Conservation (phyloP, 2,113 vertebrate species). For the Serinus canaria region DNA sequence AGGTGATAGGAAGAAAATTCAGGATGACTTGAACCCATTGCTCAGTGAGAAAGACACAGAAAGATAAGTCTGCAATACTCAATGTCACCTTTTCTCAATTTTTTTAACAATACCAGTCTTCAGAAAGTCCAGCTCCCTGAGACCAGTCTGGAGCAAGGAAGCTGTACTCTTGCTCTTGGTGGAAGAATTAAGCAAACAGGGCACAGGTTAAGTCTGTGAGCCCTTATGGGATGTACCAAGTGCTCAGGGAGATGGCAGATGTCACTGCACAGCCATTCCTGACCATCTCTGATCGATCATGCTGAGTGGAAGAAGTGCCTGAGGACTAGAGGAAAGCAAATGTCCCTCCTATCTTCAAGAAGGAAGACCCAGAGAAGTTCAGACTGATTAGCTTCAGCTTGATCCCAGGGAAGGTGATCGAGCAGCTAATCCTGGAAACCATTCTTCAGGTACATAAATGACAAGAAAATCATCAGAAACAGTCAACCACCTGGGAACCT, state of each 20-base stretch:
- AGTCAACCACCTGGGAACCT: neutral
- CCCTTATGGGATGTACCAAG: neutral
- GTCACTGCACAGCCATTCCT: neutral
- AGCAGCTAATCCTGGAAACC: neutral
- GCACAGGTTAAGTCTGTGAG: neutral
- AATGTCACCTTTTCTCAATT: neutral
- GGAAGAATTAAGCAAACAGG: neutral
- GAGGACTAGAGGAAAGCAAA: neutral
- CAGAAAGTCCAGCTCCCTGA: neutral
- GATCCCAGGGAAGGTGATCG: neutral
- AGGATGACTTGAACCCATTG: neutral
- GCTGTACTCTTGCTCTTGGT: no score
- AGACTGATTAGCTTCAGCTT: neutral
- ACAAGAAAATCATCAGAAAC: neutral
- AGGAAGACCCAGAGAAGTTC: neutral
- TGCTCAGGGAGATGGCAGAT: neutral
- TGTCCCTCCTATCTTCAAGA: neutral
- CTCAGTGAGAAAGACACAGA: fast-evolving
- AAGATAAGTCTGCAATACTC: neutral
- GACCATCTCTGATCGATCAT: neutral
- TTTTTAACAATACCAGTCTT: neutral
- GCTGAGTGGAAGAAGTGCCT: neutral
- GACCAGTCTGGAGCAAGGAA: neutral
- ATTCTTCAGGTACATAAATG: neutral
- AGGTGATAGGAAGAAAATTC: neutral